Evolutionary conservation across 2,888 invertebrate species (phyloP), one percentile per base, ranked within the genome.

Genomic region (Tortrix viridana): DNA sequence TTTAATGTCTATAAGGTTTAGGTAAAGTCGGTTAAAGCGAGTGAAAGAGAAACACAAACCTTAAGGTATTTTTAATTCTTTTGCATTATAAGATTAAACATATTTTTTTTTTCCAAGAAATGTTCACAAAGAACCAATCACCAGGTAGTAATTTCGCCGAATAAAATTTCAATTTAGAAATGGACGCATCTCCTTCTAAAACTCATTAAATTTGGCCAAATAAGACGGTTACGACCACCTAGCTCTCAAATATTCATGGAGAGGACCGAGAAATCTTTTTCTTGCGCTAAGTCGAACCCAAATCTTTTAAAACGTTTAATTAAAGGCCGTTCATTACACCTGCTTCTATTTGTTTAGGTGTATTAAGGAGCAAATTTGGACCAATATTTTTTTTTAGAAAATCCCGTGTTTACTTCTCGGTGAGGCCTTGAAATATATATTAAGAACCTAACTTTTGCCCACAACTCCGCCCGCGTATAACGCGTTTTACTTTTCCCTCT

Each of bases 241-340:
- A 37, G 49, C 49, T 49, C 37, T 61, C 61, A 55, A 61, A 61
- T 61, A 61, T 61, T 61, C 55, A 61, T 61, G 61, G 20, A 3
- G 43, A 43, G 61, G 55, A 41, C 18, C 22, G 60, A 19, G 20
- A 48, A 49, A 18, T 48, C 43, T 54, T 58, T 52, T 53, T 16
- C 41, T 49, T 37, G 44, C 9, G 50, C 49, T 49, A 48, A 49
- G 55, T 41, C 18, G 54, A n/a, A 43, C 37, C 55, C 43, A 12
- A 49, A 55, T 18, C 50, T 20, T 43, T 47, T 55, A 37, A 43
- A 49, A 16, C 14, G 49, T 55, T 55, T 61, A 49, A 61, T 61
- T 55, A 49, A 55, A 44, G 9, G 37, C 9, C 32, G 32, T 60
- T 60, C 48, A 44, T 49, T 55, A 55, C 55, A 61, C 55, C 49